Evolutionary conservation across 2,113 vertebrate species (phyloP), one percentile per base, ranked within the genome.

Genomic region (Neotoma lepida): DNA sequence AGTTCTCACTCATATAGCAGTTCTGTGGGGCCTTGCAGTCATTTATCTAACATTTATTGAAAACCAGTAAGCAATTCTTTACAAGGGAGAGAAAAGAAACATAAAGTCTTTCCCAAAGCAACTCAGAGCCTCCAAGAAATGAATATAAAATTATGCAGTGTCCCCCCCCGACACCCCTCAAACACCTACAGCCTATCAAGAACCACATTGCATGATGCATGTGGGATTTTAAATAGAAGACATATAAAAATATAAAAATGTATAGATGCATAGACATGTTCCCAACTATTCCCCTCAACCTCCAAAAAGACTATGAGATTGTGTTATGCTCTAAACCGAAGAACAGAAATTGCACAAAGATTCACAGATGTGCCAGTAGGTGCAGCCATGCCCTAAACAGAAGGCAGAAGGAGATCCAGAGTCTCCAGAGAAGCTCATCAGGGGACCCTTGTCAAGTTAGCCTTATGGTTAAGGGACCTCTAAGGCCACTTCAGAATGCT

Each of bases 21-120:
- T 73, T 92, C 68, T 93, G 76, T 26, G 8, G 35, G 77, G 68
- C 66, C n/a, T 74, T 88, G 56, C 54, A 93, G 44, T 64, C 80
- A 86, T 33, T 49, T 13, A 76, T 90, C 74, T 89, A 85, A 51
- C 77, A 35, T n/a, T 41, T 88, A 95, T 64, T 88, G 76, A 89
- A 78, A 92, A 88, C 66, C 44, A 24, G 54, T 85, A 77, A 91
- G 12, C 33, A 70, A 58, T 30, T 95, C 35, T 3, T 92, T 93
- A 61, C 54, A 90, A 92, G 9, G 78, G 26, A 15, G 77, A 85
- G 80, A 89, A 84, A 39, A 82, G 87, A 77, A 46, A 93, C 44
- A 71, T 8, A 86, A 91, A 64, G 44, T 39, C 89, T 94, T 28
- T 61, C 35, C 44, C 89, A 30, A 93, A 76, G n/a, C 35, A 92